Base-by-base conservation (phyloP, 2,888 invertebrate species). In the Drosophila kuntzei region DNA sequence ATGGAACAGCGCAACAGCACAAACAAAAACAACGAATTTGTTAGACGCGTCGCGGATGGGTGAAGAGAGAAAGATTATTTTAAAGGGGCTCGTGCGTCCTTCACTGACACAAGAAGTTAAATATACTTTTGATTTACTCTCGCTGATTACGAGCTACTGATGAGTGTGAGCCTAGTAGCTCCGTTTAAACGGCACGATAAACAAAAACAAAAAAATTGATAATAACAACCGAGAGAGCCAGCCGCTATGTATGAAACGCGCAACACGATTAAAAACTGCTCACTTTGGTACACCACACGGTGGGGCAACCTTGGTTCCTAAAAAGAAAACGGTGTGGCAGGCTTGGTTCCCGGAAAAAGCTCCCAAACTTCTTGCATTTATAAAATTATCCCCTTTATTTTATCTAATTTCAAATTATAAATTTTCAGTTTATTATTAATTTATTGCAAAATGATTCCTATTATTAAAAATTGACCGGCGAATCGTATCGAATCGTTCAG, bases 171-270 rank as follows among this genome's bases (percentile, higher is more conserved):
- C 34, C 44, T 47, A 50, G n/a, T 60, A 25, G 51, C 41, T 63
- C 3, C 41, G 68, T 58, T 73, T 47, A 47, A 60, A 73, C 63
- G 39, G 60, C 64, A 55, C 61, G 54, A 57, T 73, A 75, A 76
- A 76, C 75, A 77, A 76, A 73, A 76, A 76, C 69, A 76, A 77
- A 61, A 71, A 66, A 66, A 54, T 60, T 68, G 44, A 53, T 75
- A 72, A 75, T 61, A 75, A 60, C 72, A 75, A 64, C 58, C 53
- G 37, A 57, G 29, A 11, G 36, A 60, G 27, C 37, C 9, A 27
- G 27, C n/a, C 36, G 22, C 47, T 43, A 39, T 53, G 47, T 36
- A 41, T 57, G 49, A 58, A 77, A 73, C 74, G 73, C 73, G 73
- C 78, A 64, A 53, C 67, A 60, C 66, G 47, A 76, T 55, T 25